phyloP scores from a whole-genome alignment of 2,797 vertebrate genomes.

The Crotalus adamanteus region DNA sequence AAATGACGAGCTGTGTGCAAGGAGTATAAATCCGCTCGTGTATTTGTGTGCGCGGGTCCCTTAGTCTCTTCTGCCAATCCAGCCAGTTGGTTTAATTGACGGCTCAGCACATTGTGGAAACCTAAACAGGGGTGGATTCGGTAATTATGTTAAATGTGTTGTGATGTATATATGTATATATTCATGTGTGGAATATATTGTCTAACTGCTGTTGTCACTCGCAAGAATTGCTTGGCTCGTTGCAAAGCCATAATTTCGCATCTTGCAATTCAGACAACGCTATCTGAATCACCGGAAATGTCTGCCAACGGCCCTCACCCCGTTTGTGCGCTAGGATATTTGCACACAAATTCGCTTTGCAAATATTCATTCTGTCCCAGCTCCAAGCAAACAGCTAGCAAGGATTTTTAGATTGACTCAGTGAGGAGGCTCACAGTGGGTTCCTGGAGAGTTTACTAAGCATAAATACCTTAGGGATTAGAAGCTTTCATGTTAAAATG shows the following conservation, averaged over 20 bases:
- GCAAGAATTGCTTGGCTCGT: not conserved
- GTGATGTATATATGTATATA: not conserved
- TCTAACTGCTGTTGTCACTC: not conserved
- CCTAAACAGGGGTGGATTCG: not conserved
- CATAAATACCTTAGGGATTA: not conserved
- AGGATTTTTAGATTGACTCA: not conserved
- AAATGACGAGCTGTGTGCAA: too few species aligned
- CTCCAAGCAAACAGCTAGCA: not conserved
- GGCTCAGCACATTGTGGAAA: not conserved
- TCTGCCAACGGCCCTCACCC: not conserved
- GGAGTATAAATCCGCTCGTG: too few species aligned
- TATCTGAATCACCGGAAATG: not conserved
- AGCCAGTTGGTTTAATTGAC: not conserved
- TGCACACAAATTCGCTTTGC: not conserved
- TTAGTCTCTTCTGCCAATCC: not conserved
- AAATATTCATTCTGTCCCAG: not conserved
- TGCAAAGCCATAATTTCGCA: not conserved
- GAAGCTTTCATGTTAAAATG: not conserved
- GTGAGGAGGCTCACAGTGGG: not conserved
- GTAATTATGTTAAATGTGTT: not conserved
- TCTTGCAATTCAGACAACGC: not conserved
- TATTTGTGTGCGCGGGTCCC: not conserved
- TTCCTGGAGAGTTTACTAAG: not conserved
- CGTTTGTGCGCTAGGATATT: not conserved
- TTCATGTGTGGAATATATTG: not conserved